Conservation (phyloP, 30 jellyfish, hydroid and myxozoan genomes). For the Nemopilema nomurai region DNA sequence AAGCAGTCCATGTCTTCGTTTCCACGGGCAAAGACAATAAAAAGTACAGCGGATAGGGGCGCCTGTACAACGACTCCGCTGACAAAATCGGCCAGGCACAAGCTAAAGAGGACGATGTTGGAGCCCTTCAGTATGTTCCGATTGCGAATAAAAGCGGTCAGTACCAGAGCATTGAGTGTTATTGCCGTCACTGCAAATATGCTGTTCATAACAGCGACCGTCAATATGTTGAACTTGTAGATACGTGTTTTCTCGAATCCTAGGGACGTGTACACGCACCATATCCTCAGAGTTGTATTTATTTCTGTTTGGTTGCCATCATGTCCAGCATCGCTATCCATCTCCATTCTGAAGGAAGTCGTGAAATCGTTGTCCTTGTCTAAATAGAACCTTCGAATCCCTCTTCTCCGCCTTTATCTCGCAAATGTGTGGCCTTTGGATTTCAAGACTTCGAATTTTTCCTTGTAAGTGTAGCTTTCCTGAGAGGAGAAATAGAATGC, state of each 20-base stretch:
- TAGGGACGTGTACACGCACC: conserved; percentile 61
- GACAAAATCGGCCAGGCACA: conserved; percentile 58
- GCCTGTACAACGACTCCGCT: conserved; percentile 68
- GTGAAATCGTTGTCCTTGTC: no score
- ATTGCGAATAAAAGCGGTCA: conserved; percentile 54
- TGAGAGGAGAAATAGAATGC: background rate
- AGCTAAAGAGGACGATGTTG: conserved; percentile 36
- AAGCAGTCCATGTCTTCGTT: conserved; percentile 35
- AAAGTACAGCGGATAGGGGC: conserved; percentile 36
- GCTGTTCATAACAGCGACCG: conserved; percentile 46
- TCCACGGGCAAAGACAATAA: conserved; percentile 19
- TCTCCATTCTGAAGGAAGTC: background rate
- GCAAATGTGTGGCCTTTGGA: no score
- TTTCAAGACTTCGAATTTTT: background rate
- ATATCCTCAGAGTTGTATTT: background rate
- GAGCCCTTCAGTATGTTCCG: conserved; percentile 28
- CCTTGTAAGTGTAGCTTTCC: background rate
- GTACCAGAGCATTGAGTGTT: conserved; percentile 44
- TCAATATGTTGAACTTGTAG: conserved; percentile 30
- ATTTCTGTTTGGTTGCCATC: background rate
- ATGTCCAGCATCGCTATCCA: background rate
- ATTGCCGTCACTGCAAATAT: conserved; percentile 51
- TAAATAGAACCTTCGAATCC: no score
- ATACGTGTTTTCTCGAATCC: conserved; percentile 22
- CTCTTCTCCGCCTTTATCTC: no score